Conservation (phyloP, 2,888 invertebrate genomes). For the Microctonus hyperodae region DNA sequence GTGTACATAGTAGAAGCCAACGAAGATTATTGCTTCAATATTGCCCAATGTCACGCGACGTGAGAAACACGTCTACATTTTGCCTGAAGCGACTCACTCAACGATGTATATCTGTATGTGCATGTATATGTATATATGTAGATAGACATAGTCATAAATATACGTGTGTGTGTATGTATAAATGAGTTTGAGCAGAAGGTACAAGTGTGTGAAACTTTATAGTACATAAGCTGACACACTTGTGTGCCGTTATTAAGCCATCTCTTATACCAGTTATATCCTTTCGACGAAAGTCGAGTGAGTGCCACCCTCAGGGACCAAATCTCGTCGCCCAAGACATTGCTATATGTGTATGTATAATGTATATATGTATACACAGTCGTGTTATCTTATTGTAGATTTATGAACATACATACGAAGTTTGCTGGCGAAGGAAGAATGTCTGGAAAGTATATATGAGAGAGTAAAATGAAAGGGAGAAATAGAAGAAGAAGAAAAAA, state of each 20-base stretch:
- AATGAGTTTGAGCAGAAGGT: constrained; percentile 41
- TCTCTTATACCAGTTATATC: constrained; percentile 56
- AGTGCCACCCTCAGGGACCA: constrained; percentile 2
- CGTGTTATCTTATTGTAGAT: background rate
- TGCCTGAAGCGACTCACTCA: constrained; percentile 13
- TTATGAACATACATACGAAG: background rate
- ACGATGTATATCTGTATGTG: background rate
- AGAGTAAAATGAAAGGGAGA: background rate
- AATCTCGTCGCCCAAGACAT: background rate
- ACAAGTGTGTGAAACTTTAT: constrained; percentile 38
- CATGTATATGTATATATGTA: background rate
- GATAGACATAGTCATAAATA: no score
- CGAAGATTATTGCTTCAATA: constrained; percentile 61
- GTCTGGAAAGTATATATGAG: background rate
- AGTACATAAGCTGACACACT: constrained; percentile 34
- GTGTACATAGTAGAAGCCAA: constrained; percentile 33
- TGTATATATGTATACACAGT: background rate
- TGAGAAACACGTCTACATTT: constrained; percentile 35
- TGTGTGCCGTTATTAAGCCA: constrained; percentile 57
- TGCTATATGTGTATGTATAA: background rate
- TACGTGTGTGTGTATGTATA: background rate
- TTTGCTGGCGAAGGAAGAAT: no score
- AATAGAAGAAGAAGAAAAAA: background rate
- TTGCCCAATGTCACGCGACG: constrained; percentile 56
- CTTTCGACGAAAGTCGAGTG: constrained; percentile 8